Conservation (phyloP, 2,797 vertebrate genomes). For the Enteromius paludinosus region DNA sequence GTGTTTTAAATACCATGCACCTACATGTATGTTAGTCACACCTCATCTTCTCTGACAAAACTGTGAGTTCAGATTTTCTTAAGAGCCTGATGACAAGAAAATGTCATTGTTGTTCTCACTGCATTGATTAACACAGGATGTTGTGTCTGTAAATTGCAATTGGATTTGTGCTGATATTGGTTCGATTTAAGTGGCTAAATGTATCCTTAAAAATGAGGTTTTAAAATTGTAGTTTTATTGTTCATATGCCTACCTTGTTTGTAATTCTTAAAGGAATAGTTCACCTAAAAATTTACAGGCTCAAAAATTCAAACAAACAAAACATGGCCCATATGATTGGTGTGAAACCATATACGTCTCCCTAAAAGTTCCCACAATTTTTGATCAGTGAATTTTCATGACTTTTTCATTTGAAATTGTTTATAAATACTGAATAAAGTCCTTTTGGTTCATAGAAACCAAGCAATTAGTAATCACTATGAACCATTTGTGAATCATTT, state of each 20-base stretch:
- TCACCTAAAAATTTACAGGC: not conserved
- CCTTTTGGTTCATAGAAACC: not conserved
- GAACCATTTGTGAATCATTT: not conserved
- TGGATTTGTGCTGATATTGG: not conserved
- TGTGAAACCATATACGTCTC: not conserved
- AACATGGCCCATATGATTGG: not conserved
- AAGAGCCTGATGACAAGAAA: not conserved
- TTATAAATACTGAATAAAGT: not conserved
- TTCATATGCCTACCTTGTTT: not conserved
- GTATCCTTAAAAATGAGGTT: not conserved
- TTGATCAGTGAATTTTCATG: not conserved
- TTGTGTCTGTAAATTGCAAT: not conserved
- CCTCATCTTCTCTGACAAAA: not conserved
- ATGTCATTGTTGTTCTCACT: not conserved
- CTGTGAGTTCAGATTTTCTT: not conserved
- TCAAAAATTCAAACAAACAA: not conserved
- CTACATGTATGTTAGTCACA: not conserved
- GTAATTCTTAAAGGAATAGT: not conserved
- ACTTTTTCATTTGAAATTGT: not conserved
- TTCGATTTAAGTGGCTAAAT: not conserved
- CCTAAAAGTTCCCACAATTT: not conserved
- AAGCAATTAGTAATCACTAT: no score
- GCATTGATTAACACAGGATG: not conserved
- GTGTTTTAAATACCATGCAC: not conserved
- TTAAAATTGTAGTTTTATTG: not conserved